Percentiles rank a stretch among this genome's conserved stretches.
phyloP scores from a whole-genome alignment of 1,140 invertebrate genomes.

The Drosophila teissieri region DNA sequence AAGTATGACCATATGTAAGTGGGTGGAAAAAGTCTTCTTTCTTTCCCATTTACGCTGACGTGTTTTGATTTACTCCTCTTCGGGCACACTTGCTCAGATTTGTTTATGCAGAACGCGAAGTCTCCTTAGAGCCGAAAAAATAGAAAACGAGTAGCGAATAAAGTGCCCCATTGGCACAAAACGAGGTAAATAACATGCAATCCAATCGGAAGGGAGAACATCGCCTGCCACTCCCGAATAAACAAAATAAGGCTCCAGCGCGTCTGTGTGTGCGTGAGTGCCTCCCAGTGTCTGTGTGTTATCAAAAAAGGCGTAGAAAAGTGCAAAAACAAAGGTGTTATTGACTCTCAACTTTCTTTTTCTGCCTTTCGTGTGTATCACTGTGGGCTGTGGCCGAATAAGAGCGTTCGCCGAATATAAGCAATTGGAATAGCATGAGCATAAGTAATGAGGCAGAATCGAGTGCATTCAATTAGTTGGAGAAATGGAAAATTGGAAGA shows the following conservation, averaged over 20 bases:
- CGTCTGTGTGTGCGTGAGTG: conserved; percentile 12
- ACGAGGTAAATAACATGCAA: conserved; percentile 17
- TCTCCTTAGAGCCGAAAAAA: conserved; percentile 13
- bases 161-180: conserved; percentile 47
- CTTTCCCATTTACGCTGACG: background rate
- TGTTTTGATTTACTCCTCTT: background rate
- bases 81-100: conserved; percentile 31
- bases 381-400: conserved; percentile 26
- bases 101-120: conserved; percentile 49
- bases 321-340: conserved; percentile 73
- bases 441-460: conserved; percentile 38
- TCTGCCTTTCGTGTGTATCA: conserved; percentile 38
- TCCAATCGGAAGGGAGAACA: background rate
- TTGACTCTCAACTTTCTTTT: conserved; percentile 72
- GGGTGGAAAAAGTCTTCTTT: background rate
- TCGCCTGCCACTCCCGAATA: conserved; percentile 7
- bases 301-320: conserved; percentile 74
- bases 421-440: conserved; percentile 43
- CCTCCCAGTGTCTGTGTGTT: conserved; percentile 45
- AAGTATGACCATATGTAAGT: too few species aligned
- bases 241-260: conserved; percentile 19
- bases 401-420: conserved; percentile 23
- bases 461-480: conserved; percentile 39
- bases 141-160: conserved; percentile 13
- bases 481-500: conserved; percentile 36